A percentile compares a stretch with the other conserved stretches of the same genome.
phyloP scores from a whole-genome alignment of 2,888 invertebrate genomes.

The Agrotis segetum region DNA sequence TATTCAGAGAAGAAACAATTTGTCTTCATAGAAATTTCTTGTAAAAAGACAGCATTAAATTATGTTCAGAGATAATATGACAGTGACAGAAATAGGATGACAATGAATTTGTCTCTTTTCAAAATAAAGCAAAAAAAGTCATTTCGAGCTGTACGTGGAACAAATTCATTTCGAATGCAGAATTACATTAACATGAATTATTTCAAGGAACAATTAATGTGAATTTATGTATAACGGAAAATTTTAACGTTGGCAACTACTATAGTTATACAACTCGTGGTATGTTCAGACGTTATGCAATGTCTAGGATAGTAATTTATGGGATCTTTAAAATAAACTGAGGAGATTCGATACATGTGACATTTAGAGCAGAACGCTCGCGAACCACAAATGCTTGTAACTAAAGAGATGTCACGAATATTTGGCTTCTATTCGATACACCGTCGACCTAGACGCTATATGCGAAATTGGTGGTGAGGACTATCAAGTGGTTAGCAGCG shows the following conservation, averaged over 20 bases:
- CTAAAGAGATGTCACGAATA: too few relatives aligned
- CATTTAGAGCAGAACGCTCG: constrained; percentile 29
- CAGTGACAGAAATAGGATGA: constrained; percentile 46
- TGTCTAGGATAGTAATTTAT: constrained; percentile 37
- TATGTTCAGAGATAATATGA: constrained; percentile 15
- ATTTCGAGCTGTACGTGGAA: constrained; percentile 37
- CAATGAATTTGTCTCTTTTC: constrained; percentile 26
- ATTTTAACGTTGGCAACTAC: constrained; percentile 31
- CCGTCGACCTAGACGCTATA: too few relatives aligned
- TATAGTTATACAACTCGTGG: constrained; percentile 18
- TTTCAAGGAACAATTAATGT: constrained; percentile 53
- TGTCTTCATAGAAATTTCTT: constrained; percentile 32
- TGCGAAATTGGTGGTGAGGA: too few relatives aligned
- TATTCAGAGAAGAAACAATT: constrained; percentile 16
- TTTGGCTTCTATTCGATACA: too few relatives aligned
- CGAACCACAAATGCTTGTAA: too few relatives aligned
- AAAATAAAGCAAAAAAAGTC: constrained; percentile 32
- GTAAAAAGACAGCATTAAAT: constrained; percentile 6
- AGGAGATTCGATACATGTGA: constrained; percentile 17
- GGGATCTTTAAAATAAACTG: constrained; percentile 45
- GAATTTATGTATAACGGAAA: constrained; percentile 44
- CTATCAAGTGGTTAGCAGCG: too few relatives aligned
- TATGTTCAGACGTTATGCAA: constrained; percentile 38
- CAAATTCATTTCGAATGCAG: constrained; percentile 47
- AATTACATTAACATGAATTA: constrained; percentile 58